Percentiles rank a stretch among this genome's conserved stretches.
phyloP scores from a whole-genome alignment of 2,113 vertebrate species.

The Colaptes auratus region DNA sequence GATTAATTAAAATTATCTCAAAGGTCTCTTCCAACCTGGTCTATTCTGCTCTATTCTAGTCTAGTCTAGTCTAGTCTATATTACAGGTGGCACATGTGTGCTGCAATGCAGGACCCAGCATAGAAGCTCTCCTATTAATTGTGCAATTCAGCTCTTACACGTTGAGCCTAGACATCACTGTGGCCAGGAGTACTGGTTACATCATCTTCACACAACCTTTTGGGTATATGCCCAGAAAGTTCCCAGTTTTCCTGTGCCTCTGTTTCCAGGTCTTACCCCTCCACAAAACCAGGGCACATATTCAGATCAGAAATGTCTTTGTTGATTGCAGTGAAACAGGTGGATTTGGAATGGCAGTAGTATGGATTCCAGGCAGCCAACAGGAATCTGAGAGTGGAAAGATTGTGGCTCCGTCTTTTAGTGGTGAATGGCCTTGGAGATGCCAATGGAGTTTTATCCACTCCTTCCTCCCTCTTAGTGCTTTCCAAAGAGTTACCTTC shows the following conservation, averaged over 20 bases:
- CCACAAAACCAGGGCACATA: background rate
- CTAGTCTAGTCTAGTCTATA: background rate
- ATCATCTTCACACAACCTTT: background rate
- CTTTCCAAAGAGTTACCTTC: background rate
- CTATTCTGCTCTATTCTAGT: too few species aligned
- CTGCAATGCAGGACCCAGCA: background rate
- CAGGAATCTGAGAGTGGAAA: background rate
- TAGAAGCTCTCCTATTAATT: background rate
- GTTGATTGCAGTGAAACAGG: background rate
- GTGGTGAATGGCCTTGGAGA: background rate
- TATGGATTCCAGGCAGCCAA: background rate
- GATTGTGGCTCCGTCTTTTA: background rate
- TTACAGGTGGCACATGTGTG: background rate
- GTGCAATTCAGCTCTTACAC: background rate
- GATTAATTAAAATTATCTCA: background rate
- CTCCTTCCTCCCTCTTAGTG: rapidly evolving
- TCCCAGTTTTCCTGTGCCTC: background rate
- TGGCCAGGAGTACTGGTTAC: background rate
- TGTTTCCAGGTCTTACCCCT: rapidly evolving
- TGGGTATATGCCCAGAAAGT: background rate
- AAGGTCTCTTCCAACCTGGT: too few species aligned
- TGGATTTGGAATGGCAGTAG: background rate
- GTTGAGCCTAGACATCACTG: background rate
- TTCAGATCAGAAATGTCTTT: background rate
- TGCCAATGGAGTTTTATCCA: background rate